Base-by-base conservation (phyloP, 2,797 vertebrate genomes). In the Okamejei kenojei region DNA sequence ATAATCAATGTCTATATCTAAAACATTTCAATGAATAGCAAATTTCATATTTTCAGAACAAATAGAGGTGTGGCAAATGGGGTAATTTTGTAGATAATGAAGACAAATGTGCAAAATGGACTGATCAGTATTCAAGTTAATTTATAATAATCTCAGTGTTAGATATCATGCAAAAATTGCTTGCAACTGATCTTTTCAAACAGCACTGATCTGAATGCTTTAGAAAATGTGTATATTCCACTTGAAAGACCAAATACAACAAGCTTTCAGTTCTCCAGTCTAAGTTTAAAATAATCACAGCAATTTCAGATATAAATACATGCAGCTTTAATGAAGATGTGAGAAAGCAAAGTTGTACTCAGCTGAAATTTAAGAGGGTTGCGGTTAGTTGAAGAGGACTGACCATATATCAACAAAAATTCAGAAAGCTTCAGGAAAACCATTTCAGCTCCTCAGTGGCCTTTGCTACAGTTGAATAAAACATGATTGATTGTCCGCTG, bases 241-340 rank as follows among this genome's bases (percentile, higher is more conserved):
- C 61, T 1, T 88, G 84, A 88, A 88, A 88, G 1, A 65, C 19
- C 63, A 88, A 65, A 88, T 88, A n/a, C 61, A 88, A 88, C n/a
- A 29, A 63, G 10, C 81, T 84, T 84, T 4, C 10, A 32, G 61
- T 32, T 88, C 29, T 88, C 58, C 13, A 32, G 15, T n/a, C 26
- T n/a, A 29, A 61, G 54, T 76, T 76, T 29, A 78, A 78, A 32
- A 32, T 32, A 78, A 10, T 32, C 11, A 32, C 32, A n/a, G 15
- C 76, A 78, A 73, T 73, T 73, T 23, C 71, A 73, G 71, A 7
- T 73, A 13, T 0, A 82, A 65, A 61, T 32, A 29, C n/a, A 88
- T 17, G 8, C 61, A n/a, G n/a, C 11, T 88, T 88, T 65, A 88
- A 88, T n/a, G 58, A 63, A 86, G 7, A 32, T 13, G 26, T 84